These are phyloP conservation scores for Hypercompe scribonia DNA, from an alignment of 2,888 invertebrate genomes.

Conservation along the genomic window DNA sequence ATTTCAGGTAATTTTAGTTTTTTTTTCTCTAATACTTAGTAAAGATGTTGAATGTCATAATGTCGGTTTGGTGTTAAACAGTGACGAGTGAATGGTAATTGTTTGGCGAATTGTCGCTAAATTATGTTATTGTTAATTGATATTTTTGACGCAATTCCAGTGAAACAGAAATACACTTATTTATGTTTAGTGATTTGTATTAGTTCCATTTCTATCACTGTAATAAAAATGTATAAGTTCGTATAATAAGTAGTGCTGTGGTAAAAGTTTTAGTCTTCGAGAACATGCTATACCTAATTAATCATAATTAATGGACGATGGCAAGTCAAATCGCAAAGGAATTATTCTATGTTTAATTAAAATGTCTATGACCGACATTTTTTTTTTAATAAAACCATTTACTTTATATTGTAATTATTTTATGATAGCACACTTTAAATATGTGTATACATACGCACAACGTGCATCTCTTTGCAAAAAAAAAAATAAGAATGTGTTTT, in stretches of 20 bases:
- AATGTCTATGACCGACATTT: neutral
- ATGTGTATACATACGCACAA: no score
- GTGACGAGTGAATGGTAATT: constrained; percentile 24
- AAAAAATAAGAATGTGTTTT: no score
- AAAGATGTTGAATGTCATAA: constrained; percentile 22
- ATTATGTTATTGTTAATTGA: neutral
- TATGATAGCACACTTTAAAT: neutral
- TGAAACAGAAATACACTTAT: neutral
- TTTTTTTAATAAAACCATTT: neutral
- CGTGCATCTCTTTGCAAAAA: no score
- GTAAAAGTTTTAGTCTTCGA: neutral
- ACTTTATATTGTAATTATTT: neutral
- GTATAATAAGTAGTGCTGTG: neutral
- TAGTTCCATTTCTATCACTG: neutral
- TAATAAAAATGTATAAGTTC: neutral
- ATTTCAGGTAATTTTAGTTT: constrained; percentile 53
- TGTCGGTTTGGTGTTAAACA: constrained; percentile 21
- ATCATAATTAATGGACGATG: neutral
- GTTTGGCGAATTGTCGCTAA: constrained; percentile 12
- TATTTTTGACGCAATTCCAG: neutral
- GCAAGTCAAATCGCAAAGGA: neutral
- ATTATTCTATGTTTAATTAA: neutral
- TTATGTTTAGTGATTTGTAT: neutral
- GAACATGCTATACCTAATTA: neutral
- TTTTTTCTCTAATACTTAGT: constrained; percentile 35